phyloP scores from a whole-genome alignment of 2,888 invertebrate species.

The Orthosia gracilis region DNA sequence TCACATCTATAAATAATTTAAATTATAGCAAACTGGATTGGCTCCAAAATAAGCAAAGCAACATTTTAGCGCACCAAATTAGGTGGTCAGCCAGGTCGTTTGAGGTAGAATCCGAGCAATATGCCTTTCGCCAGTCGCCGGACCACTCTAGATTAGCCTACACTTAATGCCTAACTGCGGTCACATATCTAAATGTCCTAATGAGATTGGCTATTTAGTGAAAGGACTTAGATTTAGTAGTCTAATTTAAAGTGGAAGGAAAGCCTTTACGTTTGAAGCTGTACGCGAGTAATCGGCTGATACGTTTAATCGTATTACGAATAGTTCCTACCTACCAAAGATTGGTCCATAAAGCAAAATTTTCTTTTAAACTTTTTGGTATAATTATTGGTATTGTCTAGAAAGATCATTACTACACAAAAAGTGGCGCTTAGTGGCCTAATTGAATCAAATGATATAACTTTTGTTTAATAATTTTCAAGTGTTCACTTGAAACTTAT shows the following conservation, averaged over 20 bases:
- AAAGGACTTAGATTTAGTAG: not conserved
- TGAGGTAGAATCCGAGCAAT: slow-evolving; percentile 47
- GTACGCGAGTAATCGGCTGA: not conserved
- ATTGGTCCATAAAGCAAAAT: not conserved
- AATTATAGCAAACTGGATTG: not conserved
- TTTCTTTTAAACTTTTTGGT: not conserved
- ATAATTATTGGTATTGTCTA: no score
- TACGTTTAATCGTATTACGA: not conserved
- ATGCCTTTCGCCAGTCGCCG: slow-evolving; percentile 58
- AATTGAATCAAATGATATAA: no score
- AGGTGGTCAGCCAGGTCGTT: slow-evolving; percentile 53
- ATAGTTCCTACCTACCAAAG: no score
- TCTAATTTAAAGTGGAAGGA: not conserved
- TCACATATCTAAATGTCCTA: slow-evolving; percentile 28
- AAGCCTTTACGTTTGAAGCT: slow-evolving; percentile 3
- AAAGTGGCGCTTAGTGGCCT: no score
- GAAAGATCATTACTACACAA: no score
- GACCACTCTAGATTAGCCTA: slow-evolving; percentile 35
- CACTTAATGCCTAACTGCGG: slow-evolving; percentile 33
- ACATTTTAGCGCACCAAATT: slow-evolving; percentile 59
- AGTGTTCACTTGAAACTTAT: no score
- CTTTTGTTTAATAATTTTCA: no score
- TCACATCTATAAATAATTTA: not conserved
- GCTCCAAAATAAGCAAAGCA: slow-evolving; percentile 25
- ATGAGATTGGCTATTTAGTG: slow-evolving; percentile 33